Base-by-base conservation (phyloP, 2,888 invertebrate species). In the Barypeithes pellucidus region DNA sequence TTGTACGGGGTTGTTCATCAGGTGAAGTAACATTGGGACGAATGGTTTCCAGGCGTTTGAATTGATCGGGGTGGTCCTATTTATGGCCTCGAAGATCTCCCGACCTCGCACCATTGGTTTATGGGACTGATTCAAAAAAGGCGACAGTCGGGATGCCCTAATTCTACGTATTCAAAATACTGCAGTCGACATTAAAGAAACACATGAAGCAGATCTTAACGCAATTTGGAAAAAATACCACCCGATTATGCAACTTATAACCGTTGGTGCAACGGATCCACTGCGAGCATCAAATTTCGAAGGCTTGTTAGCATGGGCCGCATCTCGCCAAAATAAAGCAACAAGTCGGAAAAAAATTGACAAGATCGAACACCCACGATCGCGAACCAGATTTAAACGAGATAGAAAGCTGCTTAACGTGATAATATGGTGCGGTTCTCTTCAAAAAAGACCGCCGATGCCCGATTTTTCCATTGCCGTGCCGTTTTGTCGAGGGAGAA, bases 311-410 rank as follows among this genome's bases (percentile, higher is more conserved):
- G 73, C 70, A 75, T 60, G 67, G 69, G 69, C 70, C 73, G 41
- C 71, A 62, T 65, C 68, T 39, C 66, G 73, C 75, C 65, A 75
- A 77, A 77, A 78, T 75, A 78, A 78, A 77, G 33, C 63, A 78
- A 70, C 68, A 72, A 57, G 75, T 66, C 60, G 45, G 22, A 22
- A 54, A 77, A 77, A 76, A 75, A 76, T 69, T 78, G 77, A 80
- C 76, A 77, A 73, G 77, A 73, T 68, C 73, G 80, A 76, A 80
- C 80, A 80, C 80, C 80, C 80, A 81, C 79, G 78, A 77, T 76
- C 62, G 12, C 68, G 67, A 68, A 75, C 75, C 76, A 69, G 75
- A 73, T 77, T 77, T 76, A 71, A 77, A 76, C 75, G 74, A 73
- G 75, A 76, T 77, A 77, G 77, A 78, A 77, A 76, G 76, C 73